These are phyloP conservation scores for Haliclystus octoradiatus DNA, from an alignment of 30 jellyfish, hydroid and myxozoan species.

Conservation along the genomic window DNA sequence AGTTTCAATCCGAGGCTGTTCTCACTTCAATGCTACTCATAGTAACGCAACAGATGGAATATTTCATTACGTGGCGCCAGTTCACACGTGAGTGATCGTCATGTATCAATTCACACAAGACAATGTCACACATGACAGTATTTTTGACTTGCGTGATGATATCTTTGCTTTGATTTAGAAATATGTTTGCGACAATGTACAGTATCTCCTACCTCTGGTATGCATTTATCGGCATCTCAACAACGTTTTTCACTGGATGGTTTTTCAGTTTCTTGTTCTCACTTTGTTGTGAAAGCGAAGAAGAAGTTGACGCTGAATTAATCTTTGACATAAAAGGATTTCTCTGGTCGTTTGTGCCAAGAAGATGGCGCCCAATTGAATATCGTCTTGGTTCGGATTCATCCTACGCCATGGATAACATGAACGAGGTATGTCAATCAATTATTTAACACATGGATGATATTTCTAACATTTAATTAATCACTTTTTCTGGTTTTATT, in stretches of 20 bases:
- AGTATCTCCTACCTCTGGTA: constrained; percentile 93
- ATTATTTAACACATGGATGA: too few relatives aligned
- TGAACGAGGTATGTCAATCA: constrained; percentile 1
- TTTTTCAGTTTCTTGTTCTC: constrained; percentile 46
- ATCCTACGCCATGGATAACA: constrained; percentile 13
- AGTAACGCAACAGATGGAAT: constrained; percentile 1
- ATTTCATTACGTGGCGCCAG: constrained; percentile 15
- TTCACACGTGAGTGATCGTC: not conserved
- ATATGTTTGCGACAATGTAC: constrained; percentile 19
- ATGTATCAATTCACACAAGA: not conserved
- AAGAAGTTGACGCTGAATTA: constrained; percentile 56
- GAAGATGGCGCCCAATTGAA: constrained; percentile 37
- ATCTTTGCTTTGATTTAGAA: constrained; percentile 2
- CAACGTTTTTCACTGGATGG: constrained; percentile 84
- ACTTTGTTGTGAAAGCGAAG: constrained; percentile 30
- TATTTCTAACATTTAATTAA: too few relatives aligned
- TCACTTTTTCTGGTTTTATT: too few relatives aligned
- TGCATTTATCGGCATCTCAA: constrained; percentile 83
- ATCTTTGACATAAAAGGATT: constrained; percentile 71
- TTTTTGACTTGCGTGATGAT: too few relatives aligned
- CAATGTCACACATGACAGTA: too few relatives aligned
- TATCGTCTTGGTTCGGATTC: constrained; percentile 36
- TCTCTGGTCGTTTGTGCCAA: constrained; percentile 57
- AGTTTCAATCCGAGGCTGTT: constrained; percentile 39
- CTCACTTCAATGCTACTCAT: constrained; percentile 32